These are phyloP conservation scores for Paramisgurnus dabryanus DNA, from an alignment of 2,113 vertebrate genomes.

Conservation along the genomic window DNA sequence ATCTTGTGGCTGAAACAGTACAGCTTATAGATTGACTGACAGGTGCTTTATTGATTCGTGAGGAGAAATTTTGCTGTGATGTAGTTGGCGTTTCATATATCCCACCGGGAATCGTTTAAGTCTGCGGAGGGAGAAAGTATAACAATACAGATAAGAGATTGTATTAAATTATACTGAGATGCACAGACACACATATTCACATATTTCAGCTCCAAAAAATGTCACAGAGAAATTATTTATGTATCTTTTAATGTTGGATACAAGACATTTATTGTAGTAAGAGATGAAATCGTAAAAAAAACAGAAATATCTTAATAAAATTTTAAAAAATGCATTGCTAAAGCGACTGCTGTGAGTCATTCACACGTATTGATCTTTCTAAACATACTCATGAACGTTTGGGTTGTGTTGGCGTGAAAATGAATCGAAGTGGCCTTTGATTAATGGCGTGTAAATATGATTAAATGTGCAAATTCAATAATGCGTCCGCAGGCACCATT, in stretches of 20 bases:
- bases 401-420: background rate
- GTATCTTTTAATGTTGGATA: slow-evolving; percentile 35
- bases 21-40: slow-evolving; percentile 3
- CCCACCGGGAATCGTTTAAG: background rate
- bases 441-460: slow-evolving; percentile 38
- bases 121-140: background rate
- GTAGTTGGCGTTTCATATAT: slow-evolving; percentile 20
- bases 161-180: slow-evolving; percentile 31
- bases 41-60: slow-evolving; percentile 12
- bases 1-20: background rate
- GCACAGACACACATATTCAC: slow-evolving; percentile 21
- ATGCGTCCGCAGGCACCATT: slow-evolving; percentile 8
- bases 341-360: slow-evolving; percentile 15
- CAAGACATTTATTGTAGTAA: slow-evolving; percentile 1
- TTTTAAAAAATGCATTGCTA: too few species aligned
- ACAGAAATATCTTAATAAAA: too few species aligned
- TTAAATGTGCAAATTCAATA: slow-evolving; percentile 30
- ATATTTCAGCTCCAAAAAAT: slow-evolving; percentile 36
- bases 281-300: background rate
- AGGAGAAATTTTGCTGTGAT: background rate
- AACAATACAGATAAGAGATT: slow-evolving; percentile 31
- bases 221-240: slow-evolving; percentile 25
- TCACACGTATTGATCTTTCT: slow-evolving; percentile 11
- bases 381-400: slow-evolving; percentile 11
- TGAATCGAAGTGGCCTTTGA: slow-evolving; percentile 35